These are phyloP conservation scores for Druon quercuslanigerum DNA, from an alignment of 1,140 invertebrate genomes.

Conservation along the genomic window DNA sequence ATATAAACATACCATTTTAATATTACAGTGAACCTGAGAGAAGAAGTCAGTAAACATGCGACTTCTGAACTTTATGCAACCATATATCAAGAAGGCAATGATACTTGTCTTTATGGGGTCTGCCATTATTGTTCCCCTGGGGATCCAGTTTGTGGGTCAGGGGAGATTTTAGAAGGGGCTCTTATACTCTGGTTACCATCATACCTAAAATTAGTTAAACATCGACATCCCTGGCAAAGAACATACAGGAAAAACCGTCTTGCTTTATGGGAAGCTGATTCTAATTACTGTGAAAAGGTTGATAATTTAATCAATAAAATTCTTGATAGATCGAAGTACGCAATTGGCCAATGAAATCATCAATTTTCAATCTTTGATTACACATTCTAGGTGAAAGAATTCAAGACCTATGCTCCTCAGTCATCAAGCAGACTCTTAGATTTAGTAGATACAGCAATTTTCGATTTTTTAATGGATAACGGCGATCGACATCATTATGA, in stretches of 20 bases:
- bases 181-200: slow-evolving; percentile 88
- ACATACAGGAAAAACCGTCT: slow-evolving; percentile 86
- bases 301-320: not conserved
- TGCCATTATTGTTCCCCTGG: slow-evolving; percentile 91
- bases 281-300: slow-evolving; percentile 86
- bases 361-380: slow-evolving; percentile 7
- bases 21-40: slow-evolving; percentile 80
- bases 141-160: slow-evolving; percentile 88
- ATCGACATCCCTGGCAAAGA: slow-evolving; percentile 91
- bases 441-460: slow-evolving; percentile 90
- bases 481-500: slow-evolving; percentile 96
- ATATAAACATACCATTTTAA: slow-evolving; percentile 25
- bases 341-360: slow-evolving; percentile 4
- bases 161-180: slow-evolving; percentile 86
- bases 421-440: slow-evolving; percentile 83
- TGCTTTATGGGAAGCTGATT: slow-evolving; percentile 88
- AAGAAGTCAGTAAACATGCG: slow-evolving; percentile 85
- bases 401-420: slow-evolving; percentile 66
- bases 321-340: not conserved
- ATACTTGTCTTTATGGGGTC: slow-evolving; percentile 90
- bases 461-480: slow-evolving; percentile 96
- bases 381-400: slow-evolving; percentile 64
- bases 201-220: slow-evolving; percentile 79
- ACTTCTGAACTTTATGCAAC: slow-evolving; percentile 81
- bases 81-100: slow-evolving; percentile 73